Evolutionary conservation across 2,888 invertebrate species (phyloP), one percentile per base, ranked within the genome.

Genomic region (Clistopyga incitator): DNA sequence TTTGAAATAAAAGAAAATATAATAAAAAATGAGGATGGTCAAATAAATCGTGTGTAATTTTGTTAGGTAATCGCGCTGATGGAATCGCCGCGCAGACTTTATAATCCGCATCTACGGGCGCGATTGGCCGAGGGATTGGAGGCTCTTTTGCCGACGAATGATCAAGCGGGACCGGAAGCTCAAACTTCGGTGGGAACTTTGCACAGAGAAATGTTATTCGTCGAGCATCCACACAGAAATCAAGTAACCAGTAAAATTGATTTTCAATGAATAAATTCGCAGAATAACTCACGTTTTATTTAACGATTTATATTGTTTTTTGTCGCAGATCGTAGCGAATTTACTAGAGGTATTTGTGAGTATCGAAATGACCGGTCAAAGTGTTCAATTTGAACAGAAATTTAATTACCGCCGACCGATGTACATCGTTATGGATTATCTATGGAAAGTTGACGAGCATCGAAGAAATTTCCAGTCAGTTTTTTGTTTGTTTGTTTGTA

Each of bases 361-460:
- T 86, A 99, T 99, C 84, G 99, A 99, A 94, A 98, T 98, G 97
- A 98, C 98, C 0, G 99, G 99, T 0, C 98, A 98, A 92, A 97
- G 97, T 90, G 98, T 99, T 23, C 97, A 98, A 90, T 99, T 99
- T 92, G 99, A 99, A 92, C 98, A 99, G 93, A 99, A 99, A 94
- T 99, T 99, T 93, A 98, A 98, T 93, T 99, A 99, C 92, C 95
- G 99, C 25, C 95, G 98, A 54, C 99, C 99, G 1, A 99, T 99
- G 98, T 99, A 99, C 91, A 95, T 96, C 50, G 96, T 98, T 0
- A 97, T 99, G 96, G 97, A 98, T 92, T 98, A 97, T 93, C 94
- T 99, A 64, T 99, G 98, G 98, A 95, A 95, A 75, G 95, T 97
- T 84, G 95, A 96, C 18, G 96, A 97, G 86, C 98, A 98, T 90